Percentiles rank a stretch among this genome's conserved stretches.
phyloP scores from a whole-genome alignment of 1,140 invertebrate species.

The Caenorhabditis inopinata region DNA sequence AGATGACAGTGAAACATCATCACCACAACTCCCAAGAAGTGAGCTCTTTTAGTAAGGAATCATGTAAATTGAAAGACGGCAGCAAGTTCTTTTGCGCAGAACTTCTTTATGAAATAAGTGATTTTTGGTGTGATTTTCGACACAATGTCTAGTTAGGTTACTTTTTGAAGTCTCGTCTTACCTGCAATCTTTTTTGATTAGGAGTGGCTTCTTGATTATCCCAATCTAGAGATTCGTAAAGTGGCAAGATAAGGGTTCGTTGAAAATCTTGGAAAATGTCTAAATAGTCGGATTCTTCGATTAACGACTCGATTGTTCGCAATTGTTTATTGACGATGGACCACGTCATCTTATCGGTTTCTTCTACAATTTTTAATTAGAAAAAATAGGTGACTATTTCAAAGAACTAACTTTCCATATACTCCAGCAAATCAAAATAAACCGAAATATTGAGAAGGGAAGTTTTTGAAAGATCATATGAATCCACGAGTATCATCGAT shows the following conservation, averaged over 20 bases:
- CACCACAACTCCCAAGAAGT: too few relatives aligned
- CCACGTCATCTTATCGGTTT: conserved; percentile 55
- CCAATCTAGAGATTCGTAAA: conserved; percentile 52
- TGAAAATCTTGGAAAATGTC: conserved; percentile 49
- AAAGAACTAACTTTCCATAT: conserved; percentile 41
- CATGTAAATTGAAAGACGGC: too few relatives aligned
- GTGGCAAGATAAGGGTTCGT: conserved; percentile 29
- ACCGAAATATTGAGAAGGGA: conserved; percentile 49
- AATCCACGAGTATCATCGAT: conserved; percentile 52
- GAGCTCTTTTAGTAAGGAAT: too few relatives aligned
- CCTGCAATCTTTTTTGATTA: conserved; percentile 30
- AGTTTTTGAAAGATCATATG: conserved; percentile 51
- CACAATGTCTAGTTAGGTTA: too few relatives aligned
- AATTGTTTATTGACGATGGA: conserved; percentile 48
- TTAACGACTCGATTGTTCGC: conserved; percentile 48
- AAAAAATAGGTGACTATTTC: not conserved
- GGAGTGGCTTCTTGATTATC: conserved; percentile 15
- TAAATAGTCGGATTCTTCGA: conserved; percentile 47
- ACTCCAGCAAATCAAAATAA: conserved; percentile 51
- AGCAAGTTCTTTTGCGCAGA: too few relatives aligned
- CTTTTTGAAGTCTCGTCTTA: too few relatives aligned
- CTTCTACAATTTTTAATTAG: conserved; percentile 30
- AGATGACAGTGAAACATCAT: too few relatives aligned
- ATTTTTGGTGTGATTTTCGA: too few relatives aligned
- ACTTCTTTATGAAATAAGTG: too few relatives aligned